Base-by-base conservation (phyloP, 1,140 invertebrate genomes). In the Cyrtorhinus lividipennis region DNA sequence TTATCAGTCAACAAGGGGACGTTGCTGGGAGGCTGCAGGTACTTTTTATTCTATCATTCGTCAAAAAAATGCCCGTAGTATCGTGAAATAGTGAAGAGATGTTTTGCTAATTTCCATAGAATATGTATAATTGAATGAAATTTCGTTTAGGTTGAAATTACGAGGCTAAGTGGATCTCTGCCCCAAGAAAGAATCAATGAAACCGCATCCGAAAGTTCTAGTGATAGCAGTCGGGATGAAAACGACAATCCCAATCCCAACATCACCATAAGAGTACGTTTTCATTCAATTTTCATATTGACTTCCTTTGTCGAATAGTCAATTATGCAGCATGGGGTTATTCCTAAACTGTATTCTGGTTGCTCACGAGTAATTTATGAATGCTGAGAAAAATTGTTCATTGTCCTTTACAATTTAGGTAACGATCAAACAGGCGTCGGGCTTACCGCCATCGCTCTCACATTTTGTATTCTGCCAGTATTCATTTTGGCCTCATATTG, bases 381-480 rank as follows among this genome's bases (percentile, higher is more conserved):
- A 8, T 38, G 30, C 30, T n/a, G n/a, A n/a, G n/a, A n/a, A n/a
- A n/a, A n/a, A n/a, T n/a, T n/a, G n/a, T n/a, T n/a, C n/a, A n/a
- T n/a, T n/a, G n/a, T n/a, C n/a, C n/a, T n/a, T n/a, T n/a, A n/a
- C n/a, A n/a, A n/a, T n/a, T n/a, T n/a, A 85, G 58, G 84, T 90
- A 22, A 83, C 81, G 45, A 95, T 99, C 65, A 92, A 95, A 72
- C 90, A 94, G 73, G 94, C 95, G 3, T 87, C 86, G 24, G 95
- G 95, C 1, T 77, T 98, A 48, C 93, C 95, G 0, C 82, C 90
- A 0, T 88, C 91, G 0, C 76, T 98, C 38, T 95, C 92, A 22
- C 86, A 98, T 77, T 97, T 95, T 77, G 95, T 99, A 38, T 98
- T 98, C 78, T 98, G 95, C 77, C 94, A 98, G 75, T 99, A 98